A percentile compares a stretch with the other conserved stretches of the same genome.
phyloP scores from a whole-genome alignment of 1,140 invertebrate species.

The Pseudobourletiella spinata region DNA sequence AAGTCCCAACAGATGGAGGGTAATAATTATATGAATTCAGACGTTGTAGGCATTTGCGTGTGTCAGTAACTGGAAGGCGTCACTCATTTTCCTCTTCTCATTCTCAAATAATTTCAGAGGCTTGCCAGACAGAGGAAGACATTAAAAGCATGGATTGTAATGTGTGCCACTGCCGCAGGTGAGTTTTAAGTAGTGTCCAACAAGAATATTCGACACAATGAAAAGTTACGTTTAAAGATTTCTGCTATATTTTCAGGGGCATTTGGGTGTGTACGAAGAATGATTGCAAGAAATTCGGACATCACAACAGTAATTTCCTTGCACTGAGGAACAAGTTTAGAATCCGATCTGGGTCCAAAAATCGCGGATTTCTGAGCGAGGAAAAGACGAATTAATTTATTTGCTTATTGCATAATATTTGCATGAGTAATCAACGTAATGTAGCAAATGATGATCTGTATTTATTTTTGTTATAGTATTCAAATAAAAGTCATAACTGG shows the following conservation, averaged over 20 bases:
- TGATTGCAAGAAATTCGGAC: slow-evolving; percentile 28
- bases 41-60: neutral
- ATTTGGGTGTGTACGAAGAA: slow-evolving; percentile 31
- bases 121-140: slow-evolving; percentile 28
- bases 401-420: too few species aligned
- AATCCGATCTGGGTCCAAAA: neutral
- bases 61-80: neutral
- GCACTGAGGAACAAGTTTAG: neutral
- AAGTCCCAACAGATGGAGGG: slow-evolving; percentile 10
- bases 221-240: neutral
- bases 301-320: neutral
- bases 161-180: slow-evolving; percentile 22
- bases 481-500: too few species aligned
- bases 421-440: too few species aligned
- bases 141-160: slow-evolving; percentile 33
- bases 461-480: too few species aligned
- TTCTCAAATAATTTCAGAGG: slow-evolving; percentile 20
- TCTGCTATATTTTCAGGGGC: slow-evolving; percentile 5
- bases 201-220: neutral
- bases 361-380: too few species aligned
- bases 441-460: too few species aligned
- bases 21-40: neutral
- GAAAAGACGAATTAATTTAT: too few species aligned
- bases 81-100: neutral
- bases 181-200: neutral